These are phyloP conservation scores for Drosophila pectinifera DNA, from an alignment of 1,140 invertebrate genomes.

Conservation along the genomic window DNA sequence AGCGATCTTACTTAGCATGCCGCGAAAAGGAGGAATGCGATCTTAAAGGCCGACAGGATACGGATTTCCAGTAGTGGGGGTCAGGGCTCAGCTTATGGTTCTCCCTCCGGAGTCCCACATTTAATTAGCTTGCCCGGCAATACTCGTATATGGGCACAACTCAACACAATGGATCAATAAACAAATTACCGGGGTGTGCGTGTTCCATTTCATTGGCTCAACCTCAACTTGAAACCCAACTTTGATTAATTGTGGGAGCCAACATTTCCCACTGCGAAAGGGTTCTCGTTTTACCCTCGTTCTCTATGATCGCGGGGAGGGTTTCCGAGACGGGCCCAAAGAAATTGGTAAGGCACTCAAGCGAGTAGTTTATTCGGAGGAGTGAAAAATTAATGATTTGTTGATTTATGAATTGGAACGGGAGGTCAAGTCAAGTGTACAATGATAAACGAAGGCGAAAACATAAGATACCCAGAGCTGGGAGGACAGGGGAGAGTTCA, in stretches of 20 bases:
- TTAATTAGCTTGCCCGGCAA: constrained; percentile 75
- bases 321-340: constrained; percentile 11
- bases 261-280: constrained; percentile 74
- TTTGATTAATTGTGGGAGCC: constrained; percentile 83
- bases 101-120: constrained; percentile 48
- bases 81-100: constrained; percentile 51
- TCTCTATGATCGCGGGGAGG: constrained; percentile 26
- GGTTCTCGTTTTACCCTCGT: constrained; percentile 35
- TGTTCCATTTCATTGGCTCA: constrained; percentile 70
- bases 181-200: constrained; percentile 75
- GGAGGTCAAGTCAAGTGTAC: constrained; percentile 81
- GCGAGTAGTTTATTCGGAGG: constrained; percentile 42
- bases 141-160: constrained; percentile 30
- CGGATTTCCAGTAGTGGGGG: constrained; percentile 50
- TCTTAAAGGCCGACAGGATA: constrained; percentile 76
- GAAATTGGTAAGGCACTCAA: constrained; percentile 35
- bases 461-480: constrained; percentile 6
- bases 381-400: constrained; percentile 84
- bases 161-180: constrained; percentile 74
- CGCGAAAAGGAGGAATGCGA: constrained; percentile 46
- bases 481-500: neutral
- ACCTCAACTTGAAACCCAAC: constrained; percentile 12
- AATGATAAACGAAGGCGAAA: constrained; percentile 61
- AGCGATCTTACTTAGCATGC: constrained; percentile 73
- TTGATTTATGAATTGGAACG: constrained; percentile 83